phyloP scores from a whole-genome alignment of 1,140 invertebrate genomes.

The Sarcophaga bullata region DNA sequence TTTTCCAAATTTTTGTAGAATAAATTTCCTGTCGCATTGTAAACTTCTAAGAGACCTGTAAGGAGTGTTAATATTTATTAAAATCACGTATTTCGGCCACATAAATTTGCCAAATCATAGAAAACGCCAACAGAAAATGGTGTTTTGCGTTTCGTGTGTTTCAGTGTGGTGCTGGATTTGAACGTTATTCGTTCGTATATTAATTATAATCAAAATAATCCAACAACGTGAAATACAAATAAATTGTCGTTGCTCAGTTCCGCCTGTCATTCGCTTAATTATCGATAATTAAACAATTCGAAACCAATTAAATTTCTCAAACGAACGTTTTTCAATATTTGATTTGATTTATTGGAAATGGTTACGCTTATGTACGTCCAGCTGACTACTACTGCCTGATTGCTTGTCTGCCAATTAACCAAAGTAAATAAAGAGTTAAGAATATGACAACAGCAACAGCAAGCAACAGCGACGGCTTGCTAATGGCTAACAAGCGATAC shows the following conservation, averaged over 20 bases:
- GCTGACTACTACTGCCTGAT: not conserved
- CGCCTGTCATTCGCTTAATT: slow-evolving; percentile 9
- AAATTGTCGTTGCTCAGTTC: not conserved
- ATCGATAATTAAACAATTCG: slow-evolving; percentile 15
- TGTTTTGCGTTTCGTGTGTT: not conserved
- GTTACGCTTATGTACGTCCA: not conserved
- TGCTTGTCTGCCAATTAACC: slow-evolving; percentile 3
- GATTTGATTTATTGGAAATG: slow-evolving; percentile 22
- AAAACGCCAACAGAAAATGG: not conserved
- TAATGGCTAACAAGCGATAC: not conserved
- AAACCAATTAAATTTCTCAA: slow-evolving; percentile 16
- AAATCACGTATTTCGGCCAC: not conserved
- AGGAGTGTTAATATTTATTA: not conserved
- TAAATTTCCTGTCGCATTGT: too few species aligned
- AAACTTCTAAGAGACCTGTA: too few species aligned
- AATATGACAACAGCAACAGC: not conserved
- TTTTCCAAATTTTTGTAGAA: too few species aligned
- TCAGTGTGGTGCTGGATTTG: not conserved
- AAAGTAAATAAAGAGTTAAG: slow-evolving; percentile 10
- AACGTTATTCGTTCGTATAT: not conserved
- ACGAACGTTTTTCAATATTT: not conserved
- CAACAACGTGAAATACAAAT: not conserved
- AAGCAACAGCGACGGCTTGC: not conserved
- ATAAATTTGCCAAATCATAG: not conserved
- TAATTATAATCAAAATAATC: not conserved